Base-by-base conservation (phyloP, 2,888 invertebrate genomes). In the Odontothrips loti region DNA sequence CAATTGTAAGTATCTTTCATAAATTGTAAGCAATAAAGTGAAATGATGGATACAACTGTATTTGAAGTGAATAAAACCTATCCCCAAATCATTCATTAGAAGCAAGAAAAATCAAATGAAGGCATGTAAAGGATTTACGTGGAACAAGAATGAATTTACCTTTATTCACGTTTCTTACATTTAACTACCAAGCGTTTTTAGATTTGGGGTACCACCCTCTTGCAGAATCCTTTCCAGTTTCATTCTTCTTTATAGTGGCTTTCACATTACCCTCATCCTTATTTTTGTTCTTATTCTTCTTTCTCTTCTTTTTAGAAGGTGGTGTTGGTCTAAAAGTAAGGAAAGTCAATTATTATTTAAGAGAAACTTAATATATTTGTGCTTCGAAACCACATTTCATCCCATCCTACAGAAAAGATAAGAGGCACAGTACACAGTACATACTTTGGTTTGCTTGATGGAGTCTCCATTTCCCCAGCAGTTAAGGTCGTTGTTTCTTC, bases 111-210 rank as follows among this genome's bases (percentile, higher is more conserved):
- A 43, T n/a, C 15, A 58, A 58, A 17, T 0, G 17, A 12, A 34
- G 12, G n/a, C n/a, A n/a, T n/a, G n/a, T n/a, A n/a, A 43, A 43
- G 34, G 2, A 43, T 43, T 43, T 2, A 43, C 2, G 6, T 6
- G 34, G 34, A 43, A 43, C 34, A n/a, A n/a, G n/a, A n/a, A n/a
- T n/a, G n/a, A n/a, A 11, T 79, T 34, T 12, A 79, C 34, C 43
- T 48, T 34, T 79, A 34, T 23, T 47, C n/a, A 47, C 23, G 29
- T n/a, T 80, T 79, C 0, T 43, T 34, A 79, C 27, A 80, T 79
- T 81, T 82, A 47, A 80, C 27, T 23, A 75, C 68, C 68, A 75
- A 23, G 68, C 68, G 12, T 23, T 75, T 75, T 75, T 8, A 75
- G 68, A 23, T 27, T 75, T 23, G 12, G 68, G 12, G 27, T 75